Evolutionary conservation across 2,797 vertebrate genomes (phyloP).

Genomic region (Orientallactaga sibirica): DNA sequence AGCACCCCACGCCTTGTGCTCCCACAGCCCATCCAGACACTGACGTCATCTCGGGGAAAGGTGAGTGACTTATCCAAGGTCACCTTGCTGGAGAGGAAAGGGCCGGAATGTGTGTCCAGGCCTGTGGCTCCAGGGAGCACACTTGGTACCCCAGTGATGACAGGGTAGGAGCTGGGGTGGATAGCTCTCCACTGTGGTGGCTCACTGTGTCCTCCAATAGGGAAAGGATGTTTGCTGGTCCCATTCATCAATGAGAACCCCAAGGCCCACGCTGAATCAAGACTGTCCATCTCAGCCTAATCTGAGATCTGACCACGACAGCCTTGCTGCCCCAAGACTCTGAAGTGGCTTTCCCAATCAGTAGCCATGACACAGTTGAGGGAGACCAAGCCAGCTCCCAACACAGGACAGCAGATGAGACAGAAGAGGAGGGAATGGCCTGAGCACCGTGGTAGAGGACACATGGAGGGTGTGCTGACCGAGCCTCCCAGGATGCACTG

Average conservation of each 20-base stretch:
- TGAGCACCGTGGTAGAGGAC: neutral
- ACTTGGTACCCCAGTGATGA: fast-evolving
- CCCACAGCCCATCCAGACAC: neutral
- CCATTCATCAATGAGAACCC: neutral
- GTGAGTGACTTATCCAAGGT: neutral
- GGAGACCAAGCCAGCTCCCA: neutral
- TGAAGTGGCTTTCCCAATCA: no score
- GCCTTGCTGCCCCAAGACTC: neutral
- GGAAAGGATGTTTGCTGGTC: neutral
- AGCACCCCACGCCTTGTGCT: no score
- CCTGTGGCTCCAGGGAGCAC: neutral
- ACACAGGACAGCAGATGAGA: neutral
- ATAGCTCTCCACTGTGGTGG: fast-evolving
- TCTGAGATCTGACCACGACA: fast-evolving
- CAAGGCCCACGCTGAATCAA: fast-evolving
- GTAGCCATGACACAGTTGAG: neutral
- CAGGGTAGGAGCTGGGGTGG: fast-evolving
- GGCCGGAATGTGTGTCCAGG: neutral
- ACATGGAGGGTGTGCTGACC: fast-evolving
- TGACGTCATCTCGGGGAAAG: no score
- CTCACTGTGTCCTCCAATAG: fast-evolving
- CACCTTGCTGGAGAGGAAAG: fast-evolving
- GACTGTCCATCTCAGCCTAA: neutral
- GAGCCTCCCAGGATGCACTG: neutral
- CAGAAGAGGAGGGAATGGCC: neutral